Evolutionary conservation across 2,888 invertebrate species (phyloP).

Genomic region (Nemotelus pantherinus): DNA sequence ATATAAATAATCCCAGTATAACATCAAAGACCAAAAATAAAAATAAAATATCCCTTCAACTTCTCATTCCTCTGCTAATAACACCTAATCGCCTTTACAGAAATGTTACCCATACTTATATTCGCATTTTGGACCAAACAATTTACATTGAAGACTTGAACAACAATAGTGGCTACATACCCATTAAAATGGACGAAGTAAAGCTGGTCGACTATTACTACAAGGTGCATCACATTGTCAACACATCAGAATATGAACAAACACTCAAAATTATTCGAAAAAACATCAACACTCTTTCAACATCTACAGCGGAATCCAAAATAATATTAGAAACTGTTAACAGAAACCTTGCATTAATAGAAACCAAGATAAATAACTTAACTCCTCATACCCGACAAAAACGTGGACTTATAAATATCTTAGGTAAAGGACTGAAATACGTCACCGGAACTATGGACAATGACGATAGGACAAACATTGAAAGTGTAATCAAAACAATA

Average conservation of each 20-base stretch:
- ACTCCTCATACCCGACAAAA: constrained; percentile 20
- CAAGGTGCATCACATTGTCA: not conserved
- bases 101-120: not conserved
- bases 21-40: not conserved
- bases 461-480: constrained; percentile 6
- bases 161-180: too few relatives aligned
- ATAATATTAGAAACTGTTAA: too few relatives aligned
- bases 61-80: not conserved
- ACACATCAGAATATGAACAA: too few relatives aligned
- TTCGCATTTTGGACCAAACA: not conserved
- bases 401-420: constrained; percentile 38
- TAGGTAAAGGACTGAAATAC: constrained; percentile 42
- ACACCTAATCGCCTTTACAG: not conserved
- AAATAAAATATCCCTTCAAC: not conserved
- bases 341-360: constrained; percentile 8
- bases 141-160: too few relatives aligned
- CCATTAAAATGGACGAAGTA: not conserved
- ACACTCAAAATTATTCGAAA: too few relatives aligned
- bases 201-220: constrained; percentile 2
- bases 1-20: too few relatives aligned
- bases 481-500: not conserved
- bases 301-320: too few relatives aligned
- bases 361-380: constrained; percentile 2
- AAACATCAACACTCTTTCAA: too few relatives aligned
- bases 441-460: constrained; percentile 24